Evolutionary conservation across 1,140 invertebrate species (phyloP).

Genomic region (Scaptomyza graminum): DNA sequence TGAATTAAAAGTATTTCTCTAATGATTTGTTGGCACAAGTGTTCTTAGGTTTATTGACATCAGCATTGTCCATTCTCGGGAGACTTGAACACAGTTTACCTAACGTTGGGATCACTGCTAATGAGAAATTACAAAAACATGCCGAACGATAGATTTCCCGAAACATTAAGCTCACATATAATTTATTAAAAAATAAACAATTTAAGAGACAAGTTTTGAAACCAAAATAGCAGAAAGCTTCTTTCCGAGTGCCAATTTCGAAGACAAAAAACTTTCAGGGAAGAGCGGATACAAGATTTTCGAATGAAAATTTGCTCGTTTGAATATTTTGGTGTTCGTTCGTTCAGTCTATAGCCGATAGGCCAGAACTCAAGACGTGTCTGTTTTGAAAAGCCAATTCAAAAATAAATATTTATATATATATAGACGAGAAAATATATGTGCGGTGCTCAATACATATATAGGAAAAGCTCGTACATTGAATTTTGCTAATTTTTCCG

Average conservation of each 20-base stretch:
- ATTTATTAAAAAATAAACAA: constrained; percentile 29
- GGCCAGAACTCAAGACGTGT: constrained; percentile 71
- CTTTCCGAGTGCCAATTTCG: neutral
- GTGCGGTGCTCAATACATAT: constrained; percentile 28
- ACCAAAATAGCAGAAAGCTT: constrained; percentile 73
- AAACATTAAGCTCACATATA: constrained; percentile 38
- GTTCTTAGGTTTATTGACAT: constrained; percentile 66
- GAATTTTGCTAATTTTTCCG: constrained; percentile 32
- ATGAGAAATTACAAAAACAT: constrained; percentile 19
- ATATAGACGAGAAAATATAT: constrained; percentile 31
- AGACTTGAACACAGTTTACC: too few relatives aligned
- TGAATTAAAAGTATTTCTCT: constrained; percentile 38
- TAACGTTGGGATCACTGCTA: too few relatives aligned
- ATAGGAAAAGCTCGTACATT: constrained; percentile 4
- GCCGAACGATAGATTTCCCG: constrained; percentile 18
- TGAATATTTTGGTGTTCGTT: constrained; percentile 3
- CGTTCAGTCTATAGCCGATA: constrained; percentile 59
- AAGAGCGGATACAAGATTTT: constrained; percentile 43
- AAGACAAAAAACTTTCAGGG: constrained; percentile 54
- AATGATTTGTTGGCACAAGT: constrained; percentile 52
- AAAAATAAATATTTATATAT: constrained; percentile 28
- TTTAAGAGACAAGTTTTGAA: constrained; percentile 42
- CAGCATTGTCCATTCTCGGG: neutral
- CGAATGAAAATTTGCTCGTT: constrained; percentile 54
- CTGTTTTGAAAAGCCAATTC: constrained; percentile 32